Conservation (phyloP, 2,888 invertebrate species). For the Escarpia spicata region DNA sequence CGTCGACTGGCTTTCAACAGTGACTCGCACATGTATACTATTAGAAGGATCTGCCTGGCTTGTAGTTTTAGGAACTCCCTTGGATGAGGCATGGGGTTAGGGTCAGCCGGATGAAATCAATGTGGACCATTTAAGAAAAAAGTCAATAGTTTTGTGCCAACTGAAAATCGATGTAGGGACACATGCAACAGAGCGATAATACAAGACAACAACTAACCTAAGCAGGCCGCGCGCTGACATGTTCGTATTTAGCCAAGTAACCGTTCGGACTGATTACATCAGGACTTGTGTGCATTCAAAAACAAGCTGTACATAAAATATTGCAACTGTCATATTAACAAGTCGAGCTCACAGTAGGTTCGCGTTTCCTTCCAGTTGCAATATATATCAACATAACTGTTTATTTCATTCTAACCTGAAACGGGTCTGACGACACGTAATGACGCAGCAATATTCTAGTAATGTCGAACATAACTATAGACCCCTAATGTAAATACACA, state of each 20-base stretch:
- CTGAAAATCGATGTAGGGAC: neutral
- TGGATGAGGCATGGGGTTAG: too few relatives aligned
- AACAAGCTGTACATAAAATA: neutral
- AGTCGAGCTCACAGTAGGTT: neutral
- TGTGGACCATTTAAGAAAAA: too few relatives aligned
- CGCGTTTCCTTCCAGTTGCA: neutral
- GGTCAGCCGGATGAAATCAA: too few relatives aligned
- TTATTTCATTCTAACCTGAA: neutral
- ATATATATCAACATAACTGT: neutral
- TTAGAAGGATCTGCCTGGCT: too few relatives aligned
- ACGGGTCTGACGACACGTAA: neutral
- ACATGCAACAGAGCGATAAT: conserved; percentile 6
- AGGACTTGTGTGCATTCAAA: neutral
- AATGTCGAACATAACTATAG: too few relatives aligned
- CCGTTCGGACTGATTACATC: neutral
- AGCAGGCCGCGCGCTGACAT: conserved; percentile 3
- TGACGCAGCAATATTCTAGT: too few relatives aligned
- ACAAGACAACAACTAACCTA: neutral
- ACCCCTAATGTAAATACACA: too few relatives aligned
- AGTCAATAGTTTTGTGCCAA: too few relatives aligned
- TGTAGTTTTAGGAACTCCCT: too few relatives aligned
- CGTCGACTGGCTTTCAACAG: too few relatives aligned
- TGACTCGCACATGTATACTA: too few relatives aligned
- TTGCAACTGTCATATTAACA: neutral
- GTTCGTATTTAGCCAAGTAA: neutral